Conservation (phyloP, 2,113 vertebrate species). For the Dasyurus viverrinus region DNA sequence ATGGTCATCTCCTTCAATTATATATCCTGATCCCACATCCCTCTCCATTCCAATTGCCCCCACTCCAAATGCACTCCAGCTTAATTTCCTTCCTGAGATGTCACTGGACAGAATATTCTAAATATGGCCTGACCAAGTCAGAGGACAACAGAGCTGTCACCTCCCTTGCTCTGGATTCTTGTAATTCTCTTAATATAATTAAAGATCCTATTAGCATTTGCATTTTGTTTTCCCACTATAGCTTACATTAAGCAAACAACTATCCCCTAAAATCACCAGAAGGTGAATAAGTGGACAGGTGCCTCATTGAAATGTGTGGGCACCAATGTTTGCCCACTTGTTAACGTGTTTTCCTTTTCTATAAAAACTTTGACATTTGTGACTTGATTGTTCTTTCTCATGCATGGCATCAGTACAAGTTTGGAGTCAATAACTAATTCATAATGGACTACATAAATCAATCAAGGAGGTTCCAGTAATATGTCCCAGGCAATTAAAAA, state of each 20-base stretch:
- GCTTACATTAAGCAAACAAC: background rate
- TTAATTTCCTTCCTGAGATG: background rate
- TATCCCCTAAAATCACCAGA: background rate
- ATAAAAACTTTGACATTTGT: background rate
- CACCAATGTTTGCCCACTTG: background rate
- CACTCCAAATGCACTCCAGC: background rate
- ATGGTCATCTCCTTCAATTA: background rate
- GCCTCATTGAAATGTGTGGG: background rate
- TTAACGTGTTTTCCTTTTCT: background rate
- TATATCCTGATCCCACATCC: background rate
- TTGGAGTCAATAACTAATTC: background rate
- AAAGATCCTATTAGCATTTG: background rate
- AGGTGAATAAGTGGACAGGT: background rate
- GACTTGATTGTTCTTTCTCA: background rate
- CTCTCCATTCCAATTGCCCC: background rate
- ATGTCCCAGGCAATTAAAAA: slow-evolving; percentile 2
- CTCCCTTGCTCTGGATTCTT: background rate
- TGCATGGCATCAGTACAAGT: background rate
- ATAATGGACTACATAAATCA: background rate
- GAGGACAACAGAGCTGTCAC: background rate
- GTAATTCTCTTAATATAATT: background rate
- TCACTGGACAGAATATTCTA: background rate
- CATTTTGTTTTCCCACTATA: background rate
- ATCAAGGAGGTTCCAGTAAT: background rate
- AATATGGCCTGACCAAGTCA: background rate